Base-by-base conservation (phyloP, 2,797 vertebrate genomes). In the Spatula versicolor region DNA sequence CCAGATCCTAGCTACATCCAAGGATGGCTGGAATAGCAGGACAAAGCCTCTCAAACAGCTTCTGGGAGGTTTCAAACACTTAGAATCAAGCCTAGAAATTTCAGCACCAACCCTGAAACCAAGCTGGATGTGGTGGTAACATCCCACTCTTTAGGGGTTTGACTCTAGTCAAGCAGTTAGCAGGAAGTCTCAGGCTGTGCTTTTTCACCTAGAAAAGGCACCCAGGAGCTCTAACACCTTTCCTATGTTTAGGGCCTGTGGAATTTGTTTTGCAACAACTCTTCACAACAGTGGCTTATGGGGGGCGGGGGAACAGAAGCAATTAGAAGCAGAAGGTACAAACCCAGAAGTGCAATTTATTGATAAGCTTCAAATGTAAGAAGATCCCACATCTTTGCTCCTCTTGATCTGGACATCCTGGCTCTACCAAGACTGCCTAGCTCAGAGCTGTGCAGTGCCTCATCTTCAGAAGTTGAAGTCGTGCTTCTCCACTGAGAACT, bases 391-490 rank as follows among this genome's bases (percentile, higher is more conserved):
- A 58, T 12, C 43, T 67, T 39, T 15, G 8, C 6, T 84, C 22
- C 71, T 69, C 1, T 0, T 31, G n/a, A 69, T 48, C 50, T 66
- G 19, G 63, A 52, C 26, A 22, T 4, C 76, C 58, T 67, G 90
- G 62, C 33, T 88, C 20, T 69, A 74, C 17, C 6, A 20, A 52
- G 23, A 37, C 18, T 72, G 54, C 52, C 33, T 59, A 88, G 13
- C 11, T 64, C 17, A 14, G 63, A 79, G 62, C 55, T 46, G 8
- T 25, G 16, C 26, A 3, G 1, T 59, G 37, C 41, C 55, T 56
- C 8, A 1, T 45, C 58, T 79, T 97, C 54, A 97, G 97, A 99
- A 98, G 60, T 98, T 48, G 5, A 95, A 96, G 48, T 97, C 86
- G 13, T 60, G 30, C 28, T 95, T 95, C 31, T 94, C 2, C n/a